A percentile compares a stretch with the other conserved stretches of the same genome.
Evolutionary conservation across 2,113 vertebrate species (phyloP).

Genomic region (Vidua chalybeata): DNA sequence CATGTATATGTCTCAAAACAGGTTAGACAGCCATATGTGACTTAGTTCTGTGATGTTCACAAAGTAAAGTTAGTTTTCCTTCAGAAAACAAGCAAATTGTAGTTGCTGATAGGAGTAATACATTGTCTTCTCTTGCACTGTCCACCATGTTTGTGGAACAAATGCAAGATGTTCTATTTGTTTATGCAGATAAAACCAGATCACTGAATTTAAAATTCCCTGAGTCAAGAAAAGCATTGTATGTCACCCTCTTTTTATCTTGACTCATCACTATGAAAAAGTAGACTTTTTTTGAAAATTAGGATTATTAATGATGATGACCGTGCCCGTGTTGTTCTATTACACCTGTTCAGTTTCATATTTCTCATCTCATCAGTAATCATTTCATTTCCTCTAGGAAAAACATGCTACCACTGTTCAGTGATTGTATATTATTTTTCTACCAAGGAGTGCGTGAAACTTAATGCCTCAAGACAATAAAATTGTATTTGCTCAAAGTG

Average conservation of each 20-base stretch:
- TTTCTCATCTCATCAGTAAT: constrained; percentile 27
- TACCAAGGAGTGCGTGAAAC: constrained; percentile 7
- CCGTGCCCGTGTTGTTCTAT: not conserved
- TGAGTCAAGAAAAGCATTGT: not conserved
- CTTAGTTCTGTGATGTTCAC: not conserved
- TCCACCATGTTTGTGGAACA: not conserved
- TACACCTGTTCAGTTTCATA: not conserved
- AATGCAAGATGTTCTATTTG: not conserved
- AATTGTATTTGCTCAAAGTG: not conserved
- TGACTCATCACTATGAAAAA: not conserved
- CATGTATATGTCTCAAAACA: not conserved
- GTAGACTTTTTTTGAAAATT: not conserved
- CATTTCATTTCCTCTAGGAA: not conserved
- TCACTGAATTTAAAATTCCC: not conserved
- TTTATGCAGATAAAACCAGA: not conserved
- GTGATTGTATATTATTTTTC: constrained; percentile 6
- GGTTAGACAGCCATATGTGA: not conserved
- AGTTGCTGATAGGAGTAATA: not conserved
- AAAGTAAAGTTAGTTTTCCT: not conserved
- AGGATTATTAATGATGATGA: not conserved
- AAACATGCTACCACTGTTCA: not conserved
- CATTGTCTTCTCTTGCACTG: not conserved
- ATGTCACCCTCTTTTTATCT: not conserved
- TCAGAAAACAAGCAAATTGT: not conserved
- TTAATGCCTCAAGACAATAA: not conserved